These are phyloP conservation scores for Melieria crassipennis DNA, from an alignment of 2,888 invertebrate genomes.

Conservation along the genomic window DNA sequence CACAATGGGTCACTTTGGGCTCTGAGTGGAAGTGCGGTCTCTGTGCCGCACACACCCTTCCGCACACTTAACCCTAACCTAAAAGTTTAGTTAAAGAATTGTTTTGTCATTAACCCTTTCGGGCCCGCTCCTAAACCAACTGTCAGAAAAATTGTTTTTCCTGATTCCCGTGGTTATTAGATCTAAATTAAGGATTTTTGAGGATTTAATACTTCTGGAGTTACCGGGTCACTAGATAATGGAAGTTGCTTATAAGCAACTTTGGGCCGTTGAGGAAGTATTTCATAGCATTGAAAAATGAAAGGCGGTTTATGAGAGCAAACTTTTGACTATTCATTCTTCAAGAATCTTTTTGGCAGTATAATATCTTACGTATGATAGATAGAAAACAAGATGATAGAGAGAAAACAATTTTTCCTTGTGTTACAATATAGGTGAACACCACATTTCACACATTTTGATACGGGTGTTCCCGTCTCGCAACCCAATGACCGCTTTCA, in stretches of 20 bases:
- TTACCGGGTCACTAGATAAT: conserved; percentile 24
- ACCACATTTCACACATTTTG: conserved; percentile 34
- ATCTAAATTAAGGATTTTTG: conserved; percentile 26
- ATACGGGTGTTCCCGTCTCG: conserved; percentile 35
- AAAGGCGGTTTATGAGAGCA: no score
- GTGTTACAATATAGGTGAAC: conserved; percentile 37
- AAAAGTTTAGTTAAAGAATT: no score
- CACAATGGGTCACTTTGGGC: no score
- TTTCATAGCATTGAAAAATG: conserved; percentile 14
- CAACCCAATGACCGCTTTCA: conserved; percentile 35
- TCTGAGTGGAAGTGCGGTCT: no score
- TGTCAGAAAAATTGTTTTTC: conserved; percentile 14
- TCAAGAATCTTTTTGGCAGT: conserved; percentile 13
- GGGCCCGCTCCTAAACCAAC: conserved; percentile 23
- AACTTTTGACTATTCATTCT: no score
- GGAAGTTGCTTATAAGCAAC: conserved; percentile 28
- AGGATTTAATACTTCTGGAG: conserved; percentile 25
- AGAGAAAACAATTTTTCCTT: conserved; percentile 37
- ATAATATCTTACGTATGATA: conserved; percentile 9
- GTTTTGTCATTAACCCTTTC: conserved; percentile 27
- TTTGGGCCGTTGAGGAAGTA: conserved; percentile 25
- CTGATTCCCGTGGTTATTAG: not conserved
- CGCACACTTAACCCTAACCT: no score
- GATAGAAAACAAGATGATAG: no score
- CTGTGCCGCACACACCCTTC: no score